phyloP scores from a whole-genome alignment of 2,888 invertebrate genomes.

The Julus scanicus region DNA sequence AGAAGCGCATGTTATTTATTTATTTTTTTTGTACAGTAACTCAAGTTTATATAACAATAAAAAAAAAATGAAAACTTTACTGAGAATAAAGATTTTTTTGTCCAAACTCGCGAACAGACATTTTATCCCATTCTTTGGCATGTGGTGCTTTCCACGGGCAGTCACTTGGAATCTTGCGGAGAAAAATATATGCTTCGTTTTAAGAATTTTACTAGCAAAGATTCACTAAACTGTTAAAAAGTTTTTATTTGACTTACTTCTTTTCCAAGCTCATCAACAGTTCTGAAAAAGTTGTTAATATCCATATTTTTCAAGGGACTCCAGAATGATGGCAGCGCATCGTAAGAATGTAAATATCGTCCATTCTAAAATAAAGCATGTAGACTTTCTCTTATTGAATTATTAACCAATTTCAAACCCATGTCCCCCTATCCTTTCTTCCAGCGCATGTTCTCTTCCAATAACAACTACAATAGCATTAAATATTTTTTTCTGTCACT shows the following conservation, averaged over 20 bases:
- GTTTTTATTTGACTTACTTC: constrained; percentile 44
- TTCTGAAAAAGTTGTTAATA: constrained; percentile 56
- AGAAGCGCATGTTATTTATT: not conserved
- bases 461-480: too few species aligned
- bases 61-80: constrained; percentile 58
- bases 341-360: not conserved
- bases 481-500: too few species aligned
- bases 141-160: constrained; percentile 64
- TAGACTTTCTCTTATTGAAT: too few species aligned
- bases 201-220: not conserved
- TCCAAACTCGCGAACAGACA: constrained; percentile 62
- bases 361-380: not conserved
- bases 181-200: not conserved
- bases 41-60: not conserved
- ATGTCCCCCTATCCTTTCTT: too few species aligned
- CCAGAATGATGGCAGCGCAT: constrained; percentile 54
- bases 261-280: constrained; percentile 55
- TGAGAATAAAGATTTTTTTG: constrained; percentile 63
- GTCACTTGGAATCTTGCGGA: constrained; percentile 60
- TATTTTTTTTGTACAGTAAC: not conserved
- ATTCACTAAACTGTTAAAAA: not conserved
- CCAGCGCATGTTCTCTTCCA: too few species aligned
- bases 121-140: constrained; percentile 64
- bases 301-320: constrained; percentile 57
- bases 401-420: too few species aligned